Percentiles rank a stretch among this genome's conserved stretches.
Conservation (phyloP, 2,797 vertebrate genomes). For the Acipenser transmontanus region DNA sequence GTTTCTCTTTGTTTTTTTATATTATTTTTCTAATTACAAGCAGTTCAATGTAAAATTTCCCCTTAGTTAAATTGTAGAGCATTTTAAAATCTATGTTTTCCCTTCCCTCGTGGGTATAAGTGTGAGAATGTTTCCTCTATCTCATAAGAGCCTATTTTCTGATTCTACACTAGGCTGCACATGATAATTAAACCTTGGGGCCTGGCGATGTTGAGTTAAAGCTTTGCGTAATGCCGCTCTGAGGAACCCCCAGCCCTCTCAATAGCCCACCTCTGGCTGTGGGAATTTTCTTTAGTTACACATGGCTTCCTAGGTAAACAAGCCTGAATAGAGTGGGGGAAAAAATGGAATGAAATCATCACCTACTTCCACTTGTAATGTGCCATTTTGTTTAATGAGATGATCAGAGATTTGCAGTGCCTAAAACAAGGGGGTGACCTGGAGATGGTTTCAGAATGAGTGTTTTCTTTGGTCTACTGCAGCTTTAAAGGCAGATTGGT, state of each 20-base stretch:
- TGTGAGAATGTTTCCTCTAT: constrained; percentile 65
- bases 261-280: constrained; percentile 65
- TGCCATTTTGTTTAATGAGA: constrained; percentile 56
- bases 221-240: constrained; percentile 65
- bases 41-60: too few relatives aligned
- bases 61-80: background rate
- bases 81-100: constrained; percentile 19
- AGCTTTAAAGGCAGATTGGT: constrained; percentile 46
- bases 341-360: constrained; percentile 65
- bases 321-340: constrained; percentile 53
- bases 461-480: constrained; percentile 14
- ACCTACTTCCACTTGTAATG: constrained; percentile 49
- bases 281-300: constrained; percentile 88
- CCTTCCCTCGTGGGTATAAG: constrained; percentile 44
- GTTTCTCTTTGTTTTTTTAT: too few relatives aligned
- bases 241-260: constrained; percentile 31
- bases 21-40: too few relatives aligned
- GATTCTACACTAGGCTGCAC: constrained; percentile 75
- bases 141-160: constrained; percentile 49
- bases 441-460: background rate
- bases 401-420: constrained; percentile 39
- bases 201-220: constrained; percentile 70
- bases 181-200: constrained; percentile 81
- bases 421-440: background rate
- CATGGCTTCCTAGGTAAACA: constrained; percentile 88